A percentile compares a stretch with the other conserved stretches of the same genome.
Evolutionary conservation across 92 coral and sea anemone genomes (phyloP).

Genomic region (Epizoanthus rinbou): DNA sequence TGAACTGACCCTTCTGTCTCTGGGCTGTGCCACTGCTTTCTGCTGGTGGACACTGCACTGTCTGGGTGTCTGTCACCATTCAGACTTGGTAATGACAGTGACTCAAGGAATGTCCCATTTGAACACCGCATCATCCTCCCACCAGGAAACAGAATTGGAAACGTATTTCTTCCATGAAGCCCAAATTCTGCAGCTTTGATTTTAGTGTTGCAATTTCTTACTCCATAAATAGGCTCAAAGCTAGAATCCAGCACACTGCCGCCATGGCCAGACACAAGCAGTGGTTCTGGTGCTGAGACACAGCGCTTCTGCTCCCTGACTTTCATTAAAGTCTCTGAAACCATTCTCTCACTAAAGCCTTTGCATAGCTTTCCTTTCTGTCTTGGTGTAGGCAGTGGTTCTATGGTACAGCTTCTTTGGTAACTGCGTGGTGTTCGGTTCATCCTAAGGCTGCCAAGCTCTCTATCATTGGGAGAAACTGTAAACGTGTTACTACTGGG

Average conservation of each 20-base stretch:
- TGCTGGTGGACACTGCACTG: slow-evolving; percentile 3
- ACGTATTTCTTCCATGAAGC: slow-evolving; percentile 29
- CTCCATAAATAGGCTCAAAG: slow-evolving; percentile 61
- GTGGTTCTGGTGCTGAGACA: slow-evolving; percentile 54
- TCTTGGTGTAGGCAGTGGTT: background rate
- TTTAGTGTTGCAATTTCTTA: slow-evolving; percentile 52
- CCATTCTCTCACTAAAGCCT: slow-evolving; percentile 62
- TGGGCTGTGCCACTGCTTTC: background rate
- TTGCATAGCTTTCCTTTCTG: slow-evolving; percentile 61
- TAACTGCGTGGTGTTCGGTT: background rate
- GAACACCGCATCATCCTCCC: slow-evolving; percentile 1
- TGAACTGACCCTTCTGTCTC: background rate
- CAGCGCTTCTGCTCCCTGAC: slow-evolving; percentile 30
- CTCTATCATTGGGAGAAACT: background rate
- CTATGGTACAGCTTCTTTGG: slow-evolving; percentile 11
- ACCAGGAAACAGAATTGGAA: slow-evolving; percentile 50
- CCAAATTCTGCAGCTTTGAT: slow-evolving; percentile 38
- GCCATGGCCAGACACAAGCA: slow-evolving; percentile 52
- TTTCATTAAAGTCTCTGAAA: slow-evolving; percentile 36
- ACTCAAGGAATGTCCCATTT: slow-evolving; percentile 13
- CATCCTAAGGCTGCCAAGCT: slow-evolving; percentile 39
- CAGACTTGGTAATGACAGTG: slow-evolving; percentile 16
- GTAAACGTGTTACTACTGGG: background rate
- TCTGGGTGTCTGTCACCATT: background rate
- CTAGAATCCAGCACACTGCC: slow-evolving; percentile 46